Evolutionary conservation across 2,888 invertebrate species (phyloP).

Genomic region (Drosophila demipolita): DNA sequence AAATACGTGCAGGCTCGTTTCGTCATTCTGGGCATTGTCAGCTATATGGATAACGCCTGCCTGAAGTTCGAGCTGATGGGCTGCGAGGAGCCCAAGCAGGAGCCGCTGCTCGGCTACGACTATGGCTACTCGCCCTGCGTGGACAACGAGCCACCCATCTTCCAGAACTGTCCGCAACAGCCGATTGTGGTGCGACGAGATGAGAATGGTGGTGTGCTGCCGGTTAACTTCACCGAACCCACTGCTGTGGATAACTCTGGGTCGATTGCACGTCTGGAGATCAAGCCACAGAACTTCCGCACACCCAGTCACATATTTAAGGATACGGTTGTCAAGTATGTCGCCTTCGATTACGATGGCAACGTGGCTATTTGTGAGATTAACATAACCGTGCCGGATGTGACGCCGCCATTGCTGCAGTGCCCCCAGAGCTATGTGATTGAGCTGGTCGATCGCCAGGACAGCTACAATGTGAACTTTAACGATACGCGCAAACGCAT

Average conservation of each 20-base stretch:
- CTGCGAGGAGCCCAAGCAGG: constrained; percentile 93
- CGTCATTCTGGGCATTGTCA: constrained; percentile 97
- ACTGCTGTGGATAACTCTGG: constrained; percentile 98
- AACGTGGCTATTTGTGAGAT: constrained; percentile 99
- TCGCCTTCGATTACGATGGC: constrained; percentile 98
- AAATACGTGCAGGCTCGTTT: constrained; percentile 97
- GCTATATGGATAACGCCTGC: constrained; percentile 98
- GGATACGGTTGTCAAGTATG: constrained; percentile 96
- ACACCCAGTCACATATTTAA: constrained; percentile 95
- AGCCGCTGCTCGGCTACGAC: constrained; percentile 95
- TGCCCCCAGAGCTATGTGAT: constrained; percentile 98
- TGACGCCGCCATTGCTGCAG: constrained; percentile 94
- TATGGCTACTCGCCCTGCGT: constrained; percentile 97
- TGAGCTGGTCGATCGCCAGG: constrained; percentile 94
- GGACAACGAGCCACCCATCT: constrained; percentile 97
- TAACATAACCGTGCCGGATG: constrained; percentile 96
- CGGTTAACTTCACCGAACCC: constrained; percentile 97
- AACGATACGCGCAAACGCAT: constrained; percentile 94
- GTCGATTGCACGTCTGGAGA: constrained; percentile 95
- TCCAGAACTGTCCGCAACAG: constrained; percentile 97
- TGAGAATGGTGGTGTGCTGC: constrained; percentile 93
- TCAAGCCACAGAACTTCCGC: constrained; percentile 95
- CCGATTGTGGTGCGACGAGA: constrained; percentile 96
- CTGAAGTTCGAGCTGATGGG: constrained; percentile 98
- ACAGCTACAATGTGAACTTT: constrained; percentile 95